These are phyloP conservation scores for Camponotus vicinus DNA, from an alignment of 1,140 invertebrate genomes.

Conservation along the genomic window DNA sequence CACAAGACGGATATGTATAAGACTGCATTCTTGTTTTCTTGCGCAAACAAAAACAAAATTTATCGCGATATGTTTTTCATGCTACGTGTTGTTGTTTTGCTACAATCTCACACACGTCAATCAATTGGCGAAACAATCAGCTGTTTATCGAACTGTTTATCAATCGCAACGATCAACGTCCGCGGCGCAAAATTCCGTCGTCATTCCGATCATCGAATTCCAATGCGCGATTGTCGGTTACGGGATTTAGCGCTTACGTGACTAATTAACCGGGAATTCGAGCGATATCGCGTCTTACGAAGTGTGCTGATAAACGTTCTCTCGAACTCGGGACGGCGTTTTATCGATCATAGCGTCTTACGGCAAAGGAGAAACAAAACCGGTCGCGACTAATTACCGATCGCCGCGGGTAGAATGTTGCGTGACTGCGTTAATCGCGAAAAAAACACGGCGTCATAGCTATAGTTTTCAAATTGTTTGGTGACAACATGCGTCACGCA, in stretches of 20 bases:
- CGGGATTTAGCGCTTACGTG: conserved; percentile 69
- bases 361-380: conserved; percentile 35
- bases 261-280: conserved; percentile 74
- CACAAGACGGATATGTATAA: not conserved
- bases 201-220: conserved; percentile 65
- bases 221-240: conserved; percentile 63
- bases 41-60: too few relatives aligned
- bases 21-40: not conserved
- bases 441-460: not conserved
- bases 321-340: conserved; percentile 12
- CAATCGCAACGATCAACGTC: conserved; percentile 41
- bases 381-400: conserved; percentile 39
- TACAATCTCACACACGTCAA: not conserved
- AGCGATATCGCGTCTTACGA: conserved; percentile 66
- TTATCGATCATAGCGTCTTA: conserved; percentile 63
- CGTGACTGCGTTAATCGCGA: conserved; percentile 37
- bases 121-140: not conserved
- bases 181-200: conserved; percentile 59
- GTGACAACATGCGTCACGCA: not conserved
- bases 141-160: conserved; percentile 31
- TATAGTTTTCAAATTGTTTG: not conserved
- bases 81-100: not conserved
- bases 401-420: not conserved
- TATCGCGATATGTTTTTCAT: too few relatives aligned
- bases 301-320: conserved; percentile 61